Base-by-base conservation (phyloP, 1,140 invertebrate species). In the Drosophila pectinifera region DNA sequence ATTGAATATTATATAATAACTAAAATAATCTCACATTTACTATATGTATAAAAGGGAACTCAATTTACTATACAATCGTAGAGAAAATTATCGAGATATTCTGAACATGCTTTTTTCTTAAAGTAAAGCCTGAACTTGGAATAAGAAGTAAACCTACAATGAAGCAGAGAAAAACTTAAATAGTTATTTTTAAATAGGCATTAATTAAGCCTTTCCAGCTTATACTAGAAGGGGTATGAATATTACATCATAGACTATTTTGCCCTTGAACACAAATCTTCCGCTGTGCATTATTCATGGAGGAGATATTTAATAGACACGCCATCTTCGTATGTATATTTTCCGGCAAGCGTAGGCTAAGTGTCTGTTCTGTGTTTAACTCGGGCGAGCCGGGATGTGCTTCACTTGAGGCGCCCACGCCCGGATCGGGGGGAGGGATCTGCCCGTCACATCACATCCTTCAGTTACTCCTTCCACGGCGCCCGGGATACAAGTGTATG, bases 291-390 rank as follows among this genome's bases (percentile, higher is more conserved):
- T 43, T 24, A 55, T 67, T 46, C 36, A 46, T 45, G 34, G 24
- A n/a, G 18, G 26, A 38, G 16, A 69, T 48, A 56, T 31, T 10
- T 18, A n/a, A 22, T 13, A 54, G 31, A 38, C 5, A 11, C 8
- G 6, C 10, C 31, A 34, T 5, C 16, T n/a, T 20, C 5, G 11
- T 24, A 36, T 14, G 34, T 13, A 14, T 43, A 28, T 36, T 63
- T 56, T 49, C 28, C 36, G 26, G 34, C 34, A 18, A 31, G 28
- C 34, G 36, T 62, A 46, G 46, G 57, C 26, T 56, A 58, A 73
- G 43, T 46, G 56, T 73, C 34, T 73, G 41, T 42, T 36, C 75
- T 59, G 28, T 54, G 43, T 20, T 65, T 13, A 34, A 7, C 49
- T 24, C 11, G 8, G 24, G 20, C 20, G 22, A 22, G 22, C 53